Evolutionary conservation across 2,888 invertebrate species (phyloP).

Genomic region (Troilus luridus): DNA sequence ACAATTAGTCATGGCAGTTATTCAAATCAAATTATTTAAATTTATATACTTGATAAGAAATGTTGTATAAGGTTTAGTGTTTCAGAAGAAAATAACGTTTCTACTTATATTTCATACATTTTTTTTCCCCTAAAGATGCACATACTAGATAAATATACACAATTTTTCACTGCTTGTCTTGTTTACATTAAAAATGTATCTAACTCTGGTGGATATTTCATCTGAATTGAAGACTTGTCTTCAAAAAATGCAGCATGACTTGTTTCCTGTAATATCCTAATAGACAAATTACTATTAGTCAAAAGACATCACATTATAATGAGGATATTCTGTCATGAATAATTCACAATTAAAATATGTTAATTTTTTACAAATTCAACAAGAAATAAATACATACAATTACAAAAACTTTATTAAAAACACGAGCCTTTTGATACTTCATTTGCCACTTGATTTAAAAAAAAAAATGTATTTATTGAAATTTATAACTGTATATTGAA

Average conservation of each 20-base stretch:
- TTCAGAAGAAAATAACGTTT: not conserved
- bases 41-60: not conserved
- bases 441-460: no score
- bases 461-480: no score
- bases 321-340: not conserved
- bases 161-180: not conserved
- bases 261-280: constrained; percentile 84
- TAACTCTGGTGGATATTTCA: constrained; percentile 93
- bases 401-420: no score
- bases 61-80: not conserved
- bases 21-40: not conserved
- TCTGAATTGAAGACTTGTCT: constrained; percentile 88
- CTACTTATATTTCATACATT: not conserved
- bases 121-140: not conserved
- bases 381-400: not conserved
- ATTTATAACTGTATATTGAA: no score
- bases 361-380: not conserved
- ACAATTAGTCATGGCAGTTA: not conserved
- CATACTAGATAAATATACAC: not conserved
- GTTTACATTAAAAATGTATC: constrained; percentile 79
- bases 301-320: not conserved
- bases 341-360: not conserved
- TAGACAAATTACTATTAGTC: constrained; percentile 64
- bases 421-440: no score
- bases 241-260: constrained; percentile 83